A percentile compares a stretch with the other conserved stretches of the same genome.
Evolutionary conservation across 2,113 vertebrate species (phyloP).

Genomic region (Bufo bufo): DNA sequence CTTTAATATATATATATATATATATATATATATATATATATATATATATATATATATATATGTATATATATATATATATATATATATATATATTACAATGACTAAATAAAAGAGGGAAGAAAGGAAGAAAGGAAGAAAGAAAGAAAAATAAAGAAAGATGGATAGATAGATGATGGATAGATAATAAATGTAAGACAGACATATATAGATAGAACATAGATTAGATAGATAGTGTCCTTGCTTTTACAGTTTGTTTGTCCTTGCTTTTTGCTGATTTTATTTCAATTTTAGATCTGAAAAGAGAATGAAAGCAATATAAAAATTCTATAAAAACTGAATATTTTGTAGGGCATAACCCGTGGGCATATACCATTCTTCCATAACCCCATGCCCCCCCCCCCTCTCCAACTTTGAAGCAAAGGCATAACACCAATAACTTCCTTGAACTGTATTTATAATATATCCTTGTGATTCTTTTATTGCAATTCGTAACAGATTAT

Average conservation of each 20-base stretch:
- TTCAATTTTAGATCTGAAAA: background rate
- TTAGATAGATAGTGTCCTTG: too few species aligned
- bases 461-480: constrained; percentile 63
- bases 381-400: background rate
- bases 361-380: background rate
- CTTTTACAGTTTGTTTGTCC: too few species aligned
- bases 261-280: background rate
- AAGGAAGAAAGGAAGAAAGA: background rate
- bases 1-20: background rate
- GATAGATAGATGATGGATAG: background rate
- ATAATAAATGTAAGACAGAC: background rate
- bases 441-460: constrained; percentile 53
- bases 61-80: too few species aligned
- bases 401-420: background rate
- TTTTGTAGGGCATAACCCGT: background rate
- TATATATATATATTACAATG: background rate
- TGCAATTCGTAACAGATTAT: constrained; percentile 64
- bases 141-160: background rate
- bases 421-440: constrained; percentile 15
- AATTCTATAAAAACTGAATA: background rate
- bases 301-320: background rate
- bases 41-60: too few species aligned
- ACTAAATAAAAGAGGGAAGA: background rate
- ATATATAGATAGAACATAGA: background rate
- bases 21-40: too few species aligned